Conservation (phyloP, 2,888 invertebrate species). For the Hyposoter didymator region DNA sequence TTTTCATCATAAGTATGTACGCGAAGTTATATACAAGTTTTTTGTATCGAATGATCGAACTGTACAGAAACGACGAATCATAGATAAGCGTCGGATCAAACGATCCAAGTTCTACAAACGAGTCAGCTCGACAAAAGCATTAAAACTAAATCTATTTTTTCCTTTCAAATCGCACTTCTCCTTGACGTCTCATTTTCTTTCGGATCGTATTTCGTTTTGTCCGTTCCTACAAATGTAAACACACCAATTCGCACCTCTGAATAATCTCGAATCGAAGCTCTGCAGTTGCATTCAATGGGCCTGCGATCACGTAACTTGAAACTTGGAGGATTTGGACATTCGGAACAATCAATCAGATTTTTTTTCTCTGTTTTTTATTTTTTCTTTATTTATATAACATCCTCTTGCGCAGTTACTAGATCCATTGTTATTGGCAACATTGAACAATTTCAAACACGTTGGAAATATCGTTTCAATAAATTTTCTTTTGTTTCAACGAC, state of each 20-base stretch:
- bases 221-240: not conserved
- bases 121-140: slow-evolving; percentile 7
- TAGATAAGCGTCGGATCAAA: slow-evolving; percentile 29
- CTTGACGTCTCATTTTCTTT: slow-evolving; percentile 15
- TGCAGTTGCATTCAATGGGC: not conserved
- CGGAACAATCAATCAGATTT: not conserved
- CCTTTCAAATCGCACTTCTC: slow-evolving; percentile 26
- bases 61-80: slow-evolving; percentile 42
- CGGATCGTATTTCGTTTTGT: slow-evolving; percentile 8
- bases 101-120: slow-evolving; percentile 43
- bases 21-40: not conserved
- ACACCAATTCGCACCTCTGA: not conserved
- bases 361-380: not conserved
- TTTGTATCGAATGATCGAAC: slow-evolving; percentile 29
- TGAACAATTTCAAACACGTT: not conserved
- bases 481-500: not conserved
- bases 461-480: not conserved
- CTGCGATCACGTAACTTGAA: not conserved
- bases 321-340: not conserved
- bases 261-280: slow-evolving; percentile 22
- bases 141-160: slow-evolving; percentile 20
- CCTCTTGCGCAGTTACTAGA: not conserved
- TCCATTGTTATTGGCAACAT: not conserved
- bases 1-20: not conserved
- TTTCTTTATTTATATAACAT: not conserved